Evolutionary conservation across 2,113 vertebrate genomes (phyloP).

Genomic region (Aramus guarauna): DNA sequence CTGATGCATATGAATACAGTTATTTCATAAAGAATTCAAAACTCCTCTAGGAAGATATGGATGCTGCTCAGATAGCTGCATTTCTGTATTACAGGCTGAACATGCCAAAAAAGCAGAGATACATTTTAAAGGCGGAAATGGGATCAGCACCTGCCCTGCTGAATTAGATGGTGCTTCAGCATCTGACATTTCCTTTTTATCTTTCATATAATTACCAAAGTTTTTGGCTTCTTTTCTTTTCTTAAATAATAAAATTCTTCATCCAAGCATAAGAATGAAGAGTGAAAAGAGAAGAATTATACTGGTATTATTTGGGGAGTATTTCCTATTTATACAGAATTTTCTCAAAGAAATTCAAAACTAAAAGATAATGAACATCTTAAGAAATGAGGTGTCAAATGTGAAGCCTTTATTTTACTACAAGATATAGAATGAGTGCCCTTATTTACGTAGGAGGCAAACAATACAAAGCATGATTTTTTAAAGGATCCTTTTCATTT

Average conservation of each 20-base stretch:
- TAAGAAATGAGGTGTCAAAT: background rate
- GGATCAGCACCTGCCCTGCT: background rate
- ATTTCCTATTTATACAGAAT: background rate
- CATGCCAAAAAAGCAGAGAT: background rate
- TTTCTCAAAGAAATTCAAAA: background rate
- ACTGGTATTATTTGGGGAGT: background rate
- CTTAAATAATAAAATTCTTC: background rate
- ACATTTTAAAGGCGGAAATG: background rate
- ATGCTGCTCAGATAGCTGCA: background rate
- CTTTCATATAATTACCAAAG: background rate
- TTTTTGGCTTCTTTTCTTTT: background rate
- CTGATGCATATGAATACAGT: background rate
- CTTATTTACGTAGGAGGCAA: background rate
- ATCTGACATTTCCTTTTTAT: background rate
- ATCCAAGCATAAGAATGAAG: background rate
- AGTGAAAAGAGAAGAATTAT: background rate
- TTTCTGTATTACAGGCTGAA: background rate
- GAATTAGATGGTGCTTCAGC: background rate
- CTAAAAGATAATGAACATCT: background rate
- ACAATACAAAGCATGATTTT: background rate
- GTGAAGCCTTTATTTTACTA: background rate
- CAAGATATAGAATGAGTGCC: background rate
- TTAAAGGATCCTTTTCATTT: background rate
- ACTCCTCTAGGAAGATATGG: background rate
- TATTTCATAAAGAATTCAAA: background rate